phyloP scores from a whole-genome alignment of 2,797 vertebrate genomes.

The Gobio occitaniae region DNA sequence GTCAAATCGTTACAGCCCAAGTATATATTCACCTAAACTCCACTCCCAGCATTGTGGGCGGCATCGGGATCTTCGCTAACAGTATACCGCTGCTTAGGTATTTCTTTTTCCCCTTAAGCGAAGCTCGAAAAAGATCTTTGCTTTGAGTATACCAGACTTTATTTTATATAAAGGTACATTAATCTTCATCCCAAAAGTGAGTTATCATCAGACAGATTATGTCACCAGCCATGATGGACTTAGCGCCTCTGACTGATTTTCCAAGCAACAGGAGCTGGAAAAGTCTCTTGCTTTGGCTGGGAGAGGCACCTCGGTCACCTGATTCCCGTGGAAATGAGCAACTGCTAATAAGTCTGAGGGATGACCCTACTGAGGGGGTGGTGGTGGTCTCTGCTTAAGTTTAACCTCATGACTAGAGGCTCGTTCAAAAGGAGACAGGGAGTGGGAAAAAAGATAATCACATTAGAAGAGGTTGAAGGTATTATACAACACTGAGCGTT shows the following conservation, averaged over 20 bases:
- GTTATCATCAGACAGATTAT: constrained; percentile 50
- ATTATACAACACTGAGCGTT: constrained; percentile 73
- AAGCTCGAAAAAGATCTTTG: background rate
- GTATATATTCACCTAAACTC: too few species aligned
- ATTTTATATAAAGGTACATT: constrained; percentile 18
- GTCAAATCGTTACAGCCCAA: too few species aligned
- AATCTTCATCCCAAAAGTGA: constrained; percentile 27
- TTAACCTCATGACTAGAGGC: constrained; percentile 68
- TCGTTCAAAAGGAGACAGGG: constrained; percentile 48
- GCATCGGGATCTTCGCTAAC: background rate
- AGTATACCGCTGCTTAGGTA: background rate
- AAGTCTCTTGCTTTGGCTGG: background rate
- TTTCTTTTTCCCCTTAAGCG: background rate
- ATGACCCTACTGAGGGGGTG: constrained; percentile 41
- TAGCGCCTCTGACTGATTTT: constrained; percentile 10
- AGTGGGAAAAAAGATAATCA: constrained; percentile 67
- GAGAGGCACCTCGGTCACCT: constrained; percentile 48
- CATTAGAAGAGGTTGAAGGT: constrained; percentile 66
- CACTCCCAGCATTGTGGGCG: background rate
- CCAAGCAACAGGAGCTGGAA: constrained; percentile 14
- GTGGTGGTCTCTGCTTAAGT: constrained; percentile 61
- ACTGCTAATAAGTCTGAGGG: constrained; percentile 47
- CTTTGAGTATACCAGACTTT: background rate
- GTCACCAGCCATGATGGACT: constrained; percentile 18
- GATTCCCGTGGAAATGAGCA: constrained; percentile 49